A percentile compares a stretch with the other conserved stretches of the same genome.
Conservation (phyloP, 2,888 invertebrate genomes). For the Dyspetes luteomarginatus region DNA sequence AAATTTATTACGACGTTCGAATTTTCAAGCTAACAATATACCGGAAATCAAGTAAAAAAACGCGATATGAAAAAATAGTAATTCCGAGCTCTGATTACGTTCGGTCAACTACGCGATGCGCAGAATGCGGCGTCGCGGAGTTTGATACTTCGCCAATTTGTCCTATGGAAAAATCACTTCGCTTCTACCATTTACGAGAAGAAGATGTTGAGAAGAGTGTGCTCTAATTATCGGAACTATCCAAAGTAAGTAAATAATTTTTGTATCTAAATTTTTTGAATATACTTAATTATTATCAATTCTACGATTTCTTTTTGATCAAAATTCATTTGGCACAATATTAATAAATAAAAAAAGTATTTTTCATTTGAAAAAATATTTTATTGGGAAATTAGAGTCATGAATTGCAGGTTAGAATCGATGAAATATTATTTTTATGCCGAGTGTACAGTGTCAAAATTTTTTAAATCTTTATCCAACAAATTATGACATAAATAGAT, state of each 20-base stretch:
- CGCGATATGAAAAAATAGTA: background rate
- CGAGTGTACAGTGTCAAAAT: too few relatives aligned
- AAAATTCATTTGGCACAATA: too few relatives aligned
- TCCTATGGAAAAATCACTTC: slow-evolving; percentile 12
- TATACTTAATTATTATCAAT: background rate
- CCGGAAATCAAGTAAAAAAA: background rate
- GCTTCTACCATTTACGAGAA: slow-evolving; percentile 13
- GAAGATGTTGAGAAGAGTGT: slow-evolving; percentile 36
- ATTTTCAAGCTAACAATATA: background rate
- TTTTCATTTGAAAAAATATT: too few relatives aligned
- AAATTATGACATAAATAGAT: too few relatives aligned
- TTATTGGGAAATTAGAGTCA: too few relatives aligned
- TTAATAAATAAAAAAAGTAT: background rate
- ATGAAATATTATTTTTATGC: too few relatives aligned
- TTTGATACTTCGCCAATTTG: background rate
- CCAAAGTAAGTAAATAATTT: slow-evolving; percentile 40
- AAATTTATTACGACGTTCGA: background rate
- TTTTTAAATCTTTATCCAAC: too few relatives aligned
- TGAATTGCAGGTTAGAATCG: too few relatives aligned
- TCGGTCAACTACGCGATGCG: slow-evolving; percentile 4
- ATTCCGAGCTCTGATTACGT: background rate
- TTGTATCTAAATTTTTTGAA: background rate
- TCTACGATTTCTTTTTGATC: too few relatives aligned
- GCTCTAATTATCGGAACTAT: slow-evolving; percentile 14
- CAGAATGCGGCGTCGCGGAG: slow-evolving; percentile 22